Evolutionary conservation across 2,888 invertebrate genomes (phyloP), one percentile per base, ranked within the genome.

Genomic region (Beris morrisii): DNA sequence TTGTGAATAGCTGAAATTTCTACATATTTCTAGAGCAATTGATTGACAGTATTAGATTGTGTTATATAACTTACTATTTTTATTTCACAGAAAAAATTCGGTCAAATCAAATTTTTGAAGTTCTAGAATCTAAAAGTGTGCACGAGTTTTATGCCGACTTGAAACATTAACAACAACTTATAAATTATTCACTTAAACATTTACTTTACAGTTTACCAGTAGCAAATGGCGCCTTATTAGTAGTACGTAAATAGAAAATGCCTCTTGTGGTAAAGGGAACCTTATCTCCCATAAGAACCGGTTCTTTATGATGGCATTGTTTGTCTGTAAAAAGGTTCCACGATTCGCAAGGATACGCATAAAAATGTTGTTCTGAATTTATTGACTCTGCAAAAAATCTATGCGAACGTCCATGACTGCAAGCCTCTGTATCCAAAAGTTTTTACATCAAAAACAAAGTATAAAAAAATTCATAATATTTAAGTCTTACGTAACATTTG

Each of bases 361-460:
- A 75, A 74, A 88, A 90, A 1, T 83, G 83, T 45, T 73, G 73
- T 0, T 79, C 76, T 2, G 82, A 77, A n/a, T 80, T 77, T 54
- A 90, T 85, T 4, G 90, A 90, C 74, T 89, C 88, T 0, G 82
- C 83, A 75, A 86, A 90, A 72, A 83, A 88, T 66, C 77, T 76
- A 74, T 84, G 83, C 1, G 89, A 83, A 65, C 88, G 83, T 0
- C 85, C 85, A 76, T 91, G 91, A 74, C 90, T 90, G 78, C 90
- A 90, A 5, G 83, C 84, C 73, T 87, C 90, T 59, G 46, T 30
- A 53, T 31, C 11, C 13, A 32, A 38, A 54, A 38, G 12, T 38
- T 38, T 38, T 38, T 38, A 38, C 0, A 22, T 22, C 9, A 38
- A 38, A 5, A 5, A 3, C 9, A 13, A 13, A 7, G 4, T 5